Evolutionary conservation across 2,888 invertebrate species (phyloP).

Genomic region (Limnephilus lunatus): DNA sequence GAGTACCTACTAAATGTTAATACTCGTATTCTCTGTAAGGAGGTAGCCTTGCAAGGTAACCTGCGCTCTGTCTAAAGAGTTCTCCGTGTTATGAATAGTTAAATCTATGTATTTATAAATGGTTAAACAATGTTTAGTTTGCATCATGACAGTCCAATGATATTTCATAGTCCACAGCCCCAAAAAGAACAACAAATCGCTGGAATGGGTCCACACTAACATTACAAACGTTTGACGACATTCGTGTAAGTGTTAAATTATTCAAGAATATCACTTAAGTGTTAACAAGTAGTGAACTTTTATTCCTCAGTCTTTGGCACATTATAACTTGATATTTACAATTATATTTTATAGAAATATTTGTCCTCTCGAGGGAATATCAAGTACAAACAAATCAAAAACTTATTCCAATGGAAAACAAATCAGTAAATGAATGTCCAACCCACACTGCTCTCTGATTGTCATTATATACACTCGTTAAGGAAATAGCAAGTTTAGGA

Average conservation of each 20-base stretch:
- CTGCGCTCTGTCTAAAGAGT: constrained; percentile 3
- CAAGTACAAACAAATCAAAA: constrained; percentile 15
- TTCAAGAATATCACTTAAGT: constrained; percentile 49
- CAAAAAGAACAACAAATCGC: constrained; percentile 49
- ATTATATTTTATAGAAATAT: constrained; percentile 22
- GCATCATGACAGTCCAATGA: constrained; percentile 30
- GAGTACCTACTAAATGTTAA: constrained; percentile 35
- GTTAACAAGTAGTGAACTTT: constrained; percentile 51
- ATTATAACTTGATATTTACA: constrained; percentile 46
- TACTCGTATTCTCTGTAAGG: constrained; percentile 14
- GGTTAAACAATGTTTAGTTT: not conserved
- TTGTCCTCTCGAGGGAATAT: constrained; percentile 34
- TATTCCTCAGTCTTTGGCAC: constrained; percentile 51
- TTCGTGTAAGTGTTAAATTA: constrained; percentile 42
- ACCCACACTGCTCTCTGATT: not conserved
- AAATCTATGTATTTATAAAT: not conserved
- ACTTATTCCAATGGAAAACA: not conserved
- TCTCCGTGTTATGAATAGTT: not conserved
- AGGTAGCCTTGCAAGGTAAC: constrained; percentile 21
- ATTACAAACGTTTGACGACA: constrained; percentile 10
- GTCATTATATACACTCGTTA: not conserved
- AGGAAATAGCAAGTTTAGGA: not conserved
- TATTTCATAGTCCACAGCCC: constrained; percentile 54
- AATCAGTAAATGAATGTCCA: not conserved
- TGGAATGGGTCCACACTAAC: constrained; percentile 31